These are phyloP conservation scores for Drosophila testacea DNA, from an alignment of 2,888 invertebrate species.

Conservation along the genomic window DNA sequence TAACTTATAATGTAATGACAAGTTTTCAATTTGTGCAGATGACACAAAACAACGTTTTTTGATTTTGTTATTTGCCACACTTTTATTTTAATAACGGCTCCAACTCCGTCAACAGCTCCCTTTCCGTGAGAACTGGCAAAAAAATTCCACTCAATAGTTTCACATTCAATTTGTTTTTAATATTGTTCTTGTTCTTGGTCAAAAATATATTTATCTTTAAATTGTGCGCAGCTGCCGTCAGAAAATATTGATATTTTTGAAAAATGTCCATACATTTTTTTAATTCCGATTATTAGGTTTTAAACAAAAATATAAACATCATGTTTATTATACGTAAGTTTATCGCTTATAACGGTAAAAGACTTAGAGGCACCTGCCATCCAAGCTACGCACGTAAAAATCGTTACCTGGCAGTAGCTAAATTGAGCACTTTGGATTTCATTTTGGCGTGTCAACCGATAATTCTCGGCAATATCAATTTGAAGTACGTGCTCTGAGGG, in stretches of 20 bases:
- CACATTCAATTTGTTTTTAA: not conserved
- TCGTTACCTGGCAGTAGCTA: conserved; percentile 1
- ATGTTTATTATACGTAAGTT: conserved; percentile 4
- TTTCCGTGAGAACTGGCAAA: not conserved
- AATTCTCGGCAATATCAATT: conserved; percentile 6
- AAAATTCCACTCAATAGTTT: not conserved
- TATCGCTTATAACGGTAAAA: conserved; percentile 4
- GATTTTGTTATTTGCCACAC: too few species aligned
- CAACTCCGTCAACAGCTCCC: not conserved
- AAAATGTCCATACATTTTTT: not conserved
- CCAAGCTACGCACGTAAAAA: conserved; percentile 13
- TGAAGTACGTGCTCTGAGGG: not conserved
- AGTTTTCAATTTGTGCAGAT: conserved; percentile 10
- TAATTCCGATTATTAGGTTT: not conserved
- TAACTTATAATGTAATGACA: conserved; percentile 1
- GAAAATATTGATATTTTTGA: not conserved
- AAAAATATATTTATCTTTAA: conserved; percentile 1
- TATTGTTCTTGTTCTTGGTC: not conserved
- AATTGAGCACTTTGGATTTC: conserved; percentile 13
- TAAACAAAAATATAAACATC: conserved; percentile 1
- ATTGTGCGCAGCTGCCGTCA: not conserved
- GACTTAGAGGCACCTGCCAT: not conserved
- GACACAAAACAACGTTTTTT: not conserved
- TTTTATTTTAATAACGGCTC: not conserved
- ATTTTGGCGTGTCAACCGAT: conserved; percentile 1